Evolutionary conservation across 2,797 vertebrate genomes (phyloP).

Genomic region (Falco naumanni): DNA sequence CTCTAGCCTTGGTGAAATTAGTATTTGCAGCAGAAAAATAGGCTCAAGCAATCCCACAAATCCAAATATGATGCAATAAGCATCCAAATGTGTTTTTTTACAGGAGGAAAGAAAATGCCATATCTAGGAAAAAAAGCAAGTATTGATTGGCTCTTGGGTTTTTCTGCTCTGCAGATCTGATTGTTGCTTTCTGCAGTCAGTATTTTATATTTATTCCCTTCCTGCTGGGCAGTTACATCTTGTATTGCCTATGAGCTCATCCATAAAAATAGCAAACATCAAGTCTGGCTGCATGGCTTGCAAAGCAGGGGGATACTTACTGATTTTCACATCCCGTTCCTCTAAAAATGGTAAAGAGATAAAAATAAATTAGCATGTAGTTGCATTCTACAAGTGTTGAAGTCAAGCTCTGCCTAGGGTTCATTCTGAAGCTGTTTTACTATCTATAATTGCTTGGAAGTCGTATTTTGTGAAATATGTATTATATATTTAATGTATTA

Average conservation of each 20-base stretch:
- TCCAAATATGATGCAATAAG: accelerated
- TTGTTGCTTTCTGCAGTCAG: accelerated
- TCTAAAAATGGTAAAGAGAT: background rate
- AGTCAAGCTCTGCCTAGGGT: no score
- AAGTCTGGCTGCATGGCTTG: no score
- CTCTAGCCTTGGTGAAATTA: background rate
- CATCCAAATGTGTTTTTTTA: no score
- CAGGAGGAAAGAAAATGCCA: background rate
- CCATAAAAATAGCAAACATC: background rate
- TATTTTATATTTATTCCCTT: background rate
- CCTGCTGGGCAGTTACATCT: background rate
- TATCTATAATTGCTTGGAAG: background rate
- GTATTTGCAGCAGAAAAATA: no score
- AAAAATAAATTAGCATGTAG: accelerated
- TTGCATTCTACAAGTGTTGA: background rate
- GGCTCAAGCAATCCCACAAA: no score
- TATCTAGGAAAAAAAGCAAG: background rate
- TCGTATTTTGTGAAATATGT: background rate
- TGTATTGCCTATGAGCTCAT: background rate
- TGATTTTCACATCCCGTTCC: background rate
- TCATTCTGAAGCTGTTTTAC: background rate
- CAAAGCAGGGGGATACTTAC: background rate
- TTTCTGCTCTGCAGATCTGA: background rate
- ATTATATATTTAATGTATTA: no score
- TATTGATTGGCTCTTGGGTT: background rate